These are phyloP conservation scores for Falco concolor DNA, from an alignment of 2,797 vertebrate genomes.

Conservation along the genomic window DNA sequence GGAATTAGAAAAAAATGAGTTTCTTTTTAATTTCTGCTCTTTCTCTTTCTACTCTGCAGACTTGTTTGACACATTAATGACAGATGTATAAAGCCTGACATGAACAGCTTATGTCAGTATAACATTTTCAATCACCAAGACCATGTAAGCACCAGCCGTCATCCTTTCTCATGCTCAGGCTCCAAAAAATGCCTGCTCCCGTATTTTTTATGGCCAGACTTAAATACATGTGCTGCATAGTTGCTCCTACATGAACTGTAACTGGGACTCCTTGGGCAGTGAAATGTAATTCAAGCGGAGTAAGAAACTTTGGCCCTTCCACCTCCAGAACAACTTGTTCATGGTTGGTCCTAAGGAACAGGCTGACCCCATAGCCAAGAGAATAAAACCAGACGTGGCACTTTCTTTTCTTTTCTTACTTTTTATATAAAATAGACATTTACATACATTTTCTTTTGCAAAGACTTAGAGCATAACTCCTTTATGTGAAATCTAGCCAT, in stretches of 20 bases:
- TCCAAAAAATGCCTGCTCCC: not conserved
- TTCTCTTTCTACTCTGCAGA: not conserved
- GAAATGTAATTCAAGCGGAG: not conserved
- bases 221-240: not conserved
- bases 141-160: not conserved
- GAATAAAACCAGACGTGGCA: not conserved
- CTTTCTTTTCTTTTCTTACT: conserved; percentile 29
- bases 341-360: not conserved
- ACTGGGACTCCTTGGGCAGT: not conserved
- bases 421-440: conserved; percentile 79
- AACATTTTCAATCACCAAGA: not conserved
- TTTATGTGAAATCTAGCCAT: conserved; percentile 49
- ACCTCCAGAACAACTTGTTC: not conserved
- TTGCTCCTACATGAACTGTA: not conserved
- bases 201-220: not conserved
- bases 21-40: not conserved
- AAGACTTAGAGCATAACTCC: conserved; percentile 44
- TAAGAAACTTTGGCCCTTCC: not conserved
- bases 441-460: conserved; percentile 71
- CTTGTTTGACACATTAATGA: not conserved
- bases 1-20: not conserved
- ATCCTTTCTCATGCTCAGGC: not conserved
- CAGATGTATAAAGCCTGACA: not conserved
- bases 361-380: not conserved
- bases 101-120: not conserved